Conservation (phyloP, 2,797 vertebrate genomes). For the Microctenopoma steveboyesi region DNA sequence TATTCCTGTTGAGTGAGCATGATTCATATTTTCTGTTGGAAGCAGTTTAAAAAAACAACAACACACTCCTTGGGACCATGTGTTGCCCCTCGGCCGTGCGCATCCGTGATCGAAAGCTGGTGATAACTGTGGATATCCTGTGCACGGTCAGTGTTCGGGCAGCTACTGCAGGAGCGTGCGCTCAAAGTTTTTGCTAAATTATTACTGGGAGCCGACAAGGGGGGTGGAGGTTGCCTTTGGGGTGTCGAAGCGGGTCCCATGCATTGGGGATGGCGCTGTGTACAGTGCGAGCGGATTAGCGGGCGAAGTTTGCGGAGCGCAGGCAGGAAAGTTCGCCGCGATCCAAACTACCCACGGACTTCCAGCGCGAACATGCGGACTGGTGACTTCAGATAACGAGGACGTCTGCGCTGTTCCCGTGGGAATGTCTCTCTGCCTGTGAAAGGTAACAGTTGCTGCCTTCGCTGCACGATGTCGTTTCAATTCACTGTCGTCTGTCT, state of each 20-base stretch:
- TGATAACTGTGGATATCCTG: constrained; percentile 35
- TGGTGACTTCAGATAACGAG: constrained; percentile 27
- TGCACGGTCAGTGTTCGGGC: constrained; percentile 14
- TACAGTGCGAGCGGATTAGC: constrained; percentile 79
- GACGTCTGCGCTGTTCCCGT: constrained; percentile 34
- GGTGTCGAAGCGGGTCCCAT: constrained; percentile 76
- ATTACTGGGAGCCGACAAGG: constrained; percentile 46
- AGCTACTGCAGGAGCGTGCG: constrained; percentile 41
- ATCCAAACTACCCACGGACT: constrained; percentile 56
- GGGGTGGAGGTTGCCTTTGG: constrained; percentile 72
- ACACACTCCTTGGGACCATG: neutral
- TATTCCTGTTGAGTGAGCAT: neutral
- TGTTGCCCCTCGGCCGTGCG: neutral
- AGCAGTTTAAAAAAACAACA: neutral
- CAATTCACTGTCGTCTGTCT: constrained; percentile 66
- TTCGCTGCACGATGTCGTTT: constrained; percentile 63
- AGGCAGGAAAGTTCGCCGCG: constrained; percentile 73
- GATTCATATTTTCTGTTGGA: neutral
- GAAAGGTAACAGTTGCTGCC: constrained; percentile 53
- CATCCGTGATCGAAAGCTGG: neutral
- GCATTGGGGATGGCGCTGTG: constrained; percentile 85
- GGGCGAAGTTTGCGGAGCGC: constrained; percentile 83
- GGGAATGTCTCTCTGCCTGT: constrained; percentile 33
- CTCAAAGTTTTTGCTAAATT: constrained; percentile 46
- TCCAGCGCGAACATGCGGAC: constrained; percentile 56